Evolutionary conservation across 2,888 invertebrate genomes (phyloP).

Genomic region (Endotricha flammealis): DNA sequence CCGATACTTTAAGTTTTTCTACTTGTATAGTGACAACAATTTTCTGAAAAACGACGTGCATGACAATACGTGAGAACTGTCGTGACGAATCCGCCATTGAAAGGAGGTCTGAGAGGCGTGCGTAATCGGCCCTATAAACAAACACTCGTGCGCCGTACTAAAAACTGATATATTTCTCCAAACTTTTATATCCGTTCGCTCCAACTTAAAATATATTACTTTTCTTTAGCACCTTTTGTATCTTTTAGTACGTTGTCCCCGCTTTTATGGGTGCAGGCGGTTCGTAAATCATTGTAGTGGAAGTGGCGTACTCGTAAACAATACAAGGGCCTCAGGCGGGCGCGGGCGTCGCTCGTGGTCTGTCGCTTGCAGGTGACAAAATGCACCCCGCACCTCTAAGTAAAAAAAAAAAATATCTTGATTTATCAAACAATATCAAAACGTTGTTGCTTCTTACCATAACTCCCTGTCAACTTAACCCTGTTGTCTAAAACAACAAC

Average conservation of each 20-base stretch:
- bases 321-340: slow-evolving; percentile 52
- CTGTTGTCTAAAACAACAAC: too few relatives aligned
- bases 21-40: too few relatives aligned
- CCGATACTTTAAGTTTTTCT: too few relatives aligned
- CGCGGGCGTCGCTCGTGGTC: slow-evolving; percentile 11
- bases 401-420: too few relatives aligned
- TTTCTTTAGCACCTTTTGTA: slow-evolving; percentile 78
- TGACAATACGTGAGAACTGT: slow-evolving; percentile 35
- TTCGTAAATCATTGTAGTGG: slow-evolving; percentile 77
- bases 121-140: slow-evolving; percentile 70
- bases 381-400: neutral
- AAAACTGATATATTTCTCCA: slow-evolving; percentile 74
- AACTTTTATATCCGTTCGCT: slow-evolving; percentile 73
- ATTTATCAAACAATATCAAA: too few relatives aligned
- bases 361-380: slow-evolving; percentile 6
- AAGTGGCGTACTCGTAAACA: slow-evolving; percentile 71
- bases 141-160: slow-evolving; percentile 67
- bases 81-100: slow-evolving; percentile 46
- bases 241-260: slow-evolving; percentile 74
- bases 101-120: slow-evolving; percentile 51
- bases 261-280: slow-evolving; percentile 70
- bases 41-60: too few relatives aligned
- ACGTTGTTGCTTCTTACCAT: too few relatives aligned
- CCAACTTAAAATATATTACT: slow-evolving; percentile 74
- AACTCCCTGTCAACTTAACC: too few relatives aligned